Conservation (phyloP, 1,140 invertebrate species). For the Drosophila lacteicornis region DNA sequence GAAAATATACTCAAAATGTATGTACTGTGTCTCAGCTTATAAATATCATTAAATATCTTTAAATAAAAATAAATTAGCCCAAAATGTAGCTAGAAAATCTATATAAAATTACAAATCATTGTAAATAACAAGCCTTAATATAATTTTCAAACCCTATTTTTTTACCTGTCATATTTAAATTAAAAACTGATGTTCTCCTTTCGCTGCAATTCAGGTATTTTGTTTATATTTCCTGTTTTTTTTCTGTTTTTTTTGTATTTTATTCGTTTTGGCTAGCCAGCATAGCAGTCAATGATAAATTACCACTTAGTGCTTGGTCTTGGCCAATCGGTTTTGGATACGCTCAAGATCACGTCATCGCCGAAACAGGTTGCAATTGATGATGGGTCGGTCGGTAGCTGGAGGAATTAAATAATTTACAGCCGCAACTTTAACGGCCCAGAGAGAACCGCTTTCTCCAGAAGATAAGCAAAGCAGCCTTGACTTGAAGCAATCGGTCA, state of each 20-base stretch:
- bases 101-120: background rate
- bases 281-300: slow-evolving; percentile 71
- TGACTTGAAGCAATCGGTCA: slow-evolving; percentile 73
- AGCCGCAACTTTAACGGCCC: slow-evolving; percentile 16
- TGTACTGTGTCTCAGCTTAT: too few species aligned
- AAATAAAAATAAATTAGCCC: too few species aligned
- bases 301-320: slow-evolving; percentile 55
- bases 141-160: background rate
- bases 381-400: slow-evolving; percentile 23
- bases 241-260: background rate
- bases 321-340: slow-evolving; percentile 32
- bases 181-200: slow-evolving; percentile 3
- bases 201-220: slow-evolving; percentile 23
- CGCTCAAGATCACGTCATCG: slow-evolving; percentile 66
- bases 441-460: slow-evolving; percentile 41
- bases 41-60: background rate
- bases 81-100: too few species aligned
- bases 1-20: too few species aligned
- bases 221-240: slow-evolving; percentile 78
- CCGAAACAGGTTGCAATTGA: slow-evolving; percentile 44
- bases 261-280: slow-evolving; percentile 20
- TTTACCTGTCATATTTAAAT: background rate
- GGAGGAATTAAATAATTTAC: slow-evolving; percentile 32
- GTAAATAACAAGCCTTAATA: too few species aligned
- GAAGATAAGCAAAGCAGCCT: slow-evolving; percentile 47